Evolutionary conservation across 2,888 invertebrate genomes (phyloP).

Genomic region (Tupiocoris notatus): DNA sequence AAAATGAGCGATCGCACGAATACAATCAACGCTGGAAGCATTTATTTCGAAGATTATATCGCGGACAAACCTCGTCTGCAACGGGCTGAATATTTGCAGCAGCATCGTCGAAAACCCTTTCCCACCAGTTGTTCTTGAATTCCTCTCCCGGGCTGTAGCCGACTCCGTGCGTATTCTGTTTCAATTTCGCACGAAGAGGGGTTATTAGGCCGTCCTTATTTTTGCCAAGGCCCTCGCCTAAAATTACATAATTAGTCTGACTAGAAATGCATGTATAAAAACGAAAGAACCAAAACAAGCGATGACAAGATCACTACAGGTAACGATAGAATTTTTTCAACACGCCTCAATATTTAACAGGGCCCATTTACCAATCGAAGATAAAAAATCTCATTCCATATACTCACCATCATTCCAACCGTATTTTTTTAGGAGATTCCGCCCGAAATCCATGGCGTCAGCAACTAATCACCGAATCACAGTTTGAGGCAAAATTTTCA

Average conservation of each 20-base stretch:
- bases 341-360: too few relatives aligned
- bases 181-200: conserved; percentile 75
- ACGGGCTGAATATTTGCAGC: conserved; percentile 48
- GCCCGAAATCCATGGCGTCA: conserved; percentile 36
- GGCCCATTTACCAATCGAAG: too few relatives aligned
- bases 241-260: too few relatives aligned
- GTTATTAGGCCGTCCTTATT: conserved; percentile 73
- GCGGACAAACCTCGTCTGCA: conserved; percentile 2
- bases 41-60: not conserved
- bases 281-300: too few relatives aligned
- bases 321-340: too few relatives aligned
- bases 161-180: conserved; percentile 74
- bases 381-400: not conserved
- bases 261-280: too few relatives aligned
- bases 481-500: too few relatives aligned
- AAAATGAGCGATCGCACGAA: too few relatives aligned
- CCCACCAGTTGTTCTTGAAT: conserved; percentile 83
- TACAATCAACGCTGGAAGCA: not conserved
- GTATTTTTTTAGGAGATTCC: conserved; percentile 27
- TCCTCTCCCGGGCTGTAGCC: conserved; percentile 73
- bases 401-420: conserved; percentile 41
- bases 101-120: conserved; percentile 54
- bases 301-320: too few relatives aligned
- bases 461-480: too few relatives aligned
- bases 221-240: conserved; percentile 82